A percentile compares a stretch with the other conserved stretches of the same genome.
Conservation (phyloP, 2,797 vertebrate species). For the Malurus leucopterus region DNA sequence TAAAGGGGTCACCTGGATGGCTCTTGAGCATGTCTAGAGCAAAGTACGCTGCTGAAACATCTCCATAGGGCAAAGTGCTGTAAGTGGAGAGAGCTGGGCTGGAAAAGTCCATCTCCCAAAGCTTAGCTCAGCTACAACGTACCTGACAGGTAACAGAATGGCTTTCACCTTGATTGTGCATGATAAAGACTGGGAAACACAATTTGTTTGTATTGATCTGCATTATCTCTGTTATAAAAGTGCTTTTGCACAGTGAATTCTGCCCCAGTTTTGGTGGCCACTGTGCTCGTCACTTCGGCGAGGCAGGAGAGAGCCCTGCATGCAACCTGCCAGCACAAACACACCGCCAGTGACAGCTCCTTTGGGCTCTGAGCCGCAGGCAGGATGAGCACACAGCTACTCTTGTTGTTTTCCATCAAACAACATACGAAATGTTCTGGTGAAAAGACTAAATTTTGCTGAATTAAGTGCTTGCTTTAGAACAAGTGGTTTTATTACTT, state of each 20-base stretch:
- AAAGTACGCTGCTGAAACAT: neutral
- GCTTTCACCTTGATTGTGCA: neutral
- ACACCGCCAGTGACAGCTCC: neutral
- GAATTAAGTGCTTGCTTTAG: slow-evolving; percentile 70
- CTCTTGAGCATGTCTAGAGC: neutral
- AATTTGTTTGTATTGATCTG: neutral
- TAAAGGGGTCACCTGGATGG: neutral
- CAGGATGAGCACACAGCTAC: neutral
- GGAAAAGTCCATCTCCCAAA: neutral
- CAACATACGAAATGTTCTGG: neutral
- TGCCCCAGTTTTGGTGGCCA: neutral
- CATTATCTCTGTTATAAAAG: neutral
- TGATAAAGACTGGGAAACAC: neutral
- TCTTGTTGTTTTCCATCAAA: neutral
- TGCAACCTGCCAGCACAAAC: neutral
- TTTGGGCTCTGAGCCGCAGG: neutral
- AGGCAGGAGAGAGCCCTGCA: neutral
- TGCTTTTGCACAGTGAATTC: neutral
- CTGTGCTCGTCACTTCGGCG: neutral
- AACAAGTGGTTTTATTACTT: slow-evolving; percentile 70
- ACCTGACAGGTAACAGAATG: neutral
- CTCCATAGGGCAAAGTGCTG: neutral
- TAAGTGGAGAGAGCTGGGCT: neutral
- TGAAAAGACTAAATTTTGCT: slow-evolving; percentile 55
- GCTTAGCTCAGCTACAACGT: neutral